phyloP scores from a whole-genome alignment of 1,140 invertebrate species.

The Gonatopus flavifemur region DNA sequence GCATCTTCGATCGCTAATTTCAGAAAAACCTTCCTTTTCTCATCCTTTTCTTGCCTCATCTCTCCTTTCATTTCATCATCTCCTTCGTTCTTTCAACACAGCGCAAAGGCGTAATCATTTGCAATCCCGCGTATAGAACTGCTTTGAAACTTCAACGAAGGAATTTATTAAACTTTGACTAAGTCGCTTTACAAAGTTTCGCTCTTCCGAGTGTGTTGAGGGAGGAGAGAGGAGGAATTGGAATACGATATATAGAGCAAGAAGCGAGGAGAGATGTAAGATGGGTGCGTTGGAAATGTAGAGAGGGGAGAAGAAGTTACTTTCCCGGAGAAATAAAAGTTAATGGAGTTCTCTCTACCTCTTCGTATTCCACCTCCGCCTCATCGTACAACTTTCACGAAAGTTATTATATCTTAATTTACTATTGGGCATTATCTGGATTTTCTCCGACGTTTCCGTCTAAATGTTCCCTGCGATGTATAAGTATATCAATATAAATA shows the following conservation, averaged over 20 bases:
- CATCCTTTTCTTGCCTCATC: slow-evolving; percentile 12
- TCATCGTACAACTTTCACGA: slow-evolving; percentile 42
- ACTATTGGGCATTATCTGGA: slow-evolving; percentile 45
- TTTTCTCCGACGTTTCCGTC: slow-evolving; percentile 34
- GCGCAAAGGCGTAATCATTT: slow-evolving; percentile 44
- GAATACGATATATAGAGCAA: slow-evolving; percentile 17
- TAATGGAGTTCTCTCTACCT: slow-evolving; percentile 50
- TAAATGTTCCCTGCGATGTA: slow-evolving; percentile 30
- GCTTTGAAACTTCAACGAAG: slow-evolving; percentile 51
- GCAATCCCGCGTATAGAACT: slow-evolving; percentile 49
- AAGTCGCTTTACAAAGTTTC: slow-evolving; percentile 55
- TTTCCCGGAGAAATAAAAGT: slow-evolving; percentile 56
- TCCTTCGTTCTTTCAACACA: no score
- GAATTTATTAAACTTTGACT: slow-evolving; percentile 57
- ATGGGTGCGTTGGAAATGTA: slow-evolving; percentile 5
- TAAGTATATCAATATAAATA: no score
- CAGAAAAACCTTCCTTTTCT: neutral
- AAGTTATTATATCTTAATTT: slow-evolving; percentile 53
- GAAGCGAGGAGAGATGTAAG: slow-evolving; percentile 14
- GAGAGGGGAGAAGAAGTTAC: slow-evolving; percentile 40
- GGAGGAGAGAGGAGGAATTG: slow-evolving; percentile 6
- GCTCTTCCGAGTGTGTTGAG: slow-evolving; percentile 12
- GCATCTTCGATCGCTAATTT: neutral
- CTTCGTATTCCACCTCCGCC: slow-evolving; percentile 15
- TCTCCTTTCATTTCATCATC: no score